Evolutionary conservation across 1,140 invertebrate genomes (phyloP).

Genomic region (Hyposmocoma kahamanoa): DNA sequence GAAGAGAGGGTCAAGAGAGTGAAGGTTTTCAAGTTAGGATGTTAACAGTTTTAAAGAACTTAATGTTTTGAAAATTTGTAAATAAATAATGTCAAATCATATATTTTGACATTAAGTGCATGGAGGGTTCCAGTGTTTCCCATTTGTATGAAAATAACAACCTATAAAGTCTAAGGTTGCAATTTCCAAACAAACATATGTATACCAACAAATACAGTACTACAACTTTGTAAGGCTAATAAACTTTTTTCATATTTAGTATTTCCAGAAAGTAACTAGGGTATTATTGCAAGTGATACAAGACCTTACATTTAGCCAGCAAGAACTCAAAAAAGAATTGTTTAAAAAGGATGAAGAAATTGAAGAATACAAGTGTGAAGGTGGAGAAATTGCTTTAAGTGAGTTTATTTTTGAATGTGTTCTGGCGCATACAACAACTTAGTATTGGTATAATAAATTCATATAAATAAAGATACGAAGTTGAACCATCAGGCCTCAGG

Average conservation of each 20-base stretch:
- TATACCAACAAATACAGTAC: no score
- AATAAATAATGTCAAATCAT: no score
- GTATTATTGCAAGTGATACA: constrained; percentile 33
- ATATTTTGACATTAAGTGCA: no score
- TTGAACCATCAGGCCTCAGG: no score
- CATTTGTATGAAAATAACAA: not conserved
- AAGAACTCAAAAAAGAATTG: constrained; percentile 28
- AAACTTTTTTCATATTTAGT: constrained; percentile 27
- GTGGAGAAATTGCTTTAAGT: constrained; percentile 31
- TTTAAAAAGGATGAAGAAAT: constrained; percentile 51
- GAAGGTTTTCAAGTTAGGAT: no score
- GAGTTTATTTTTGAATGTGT: constrained; percentile 15
- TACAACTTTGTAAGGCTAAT: no score
- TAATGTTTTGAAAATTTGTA: no score
- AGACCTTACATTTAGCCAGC: constrained; percentile 40
- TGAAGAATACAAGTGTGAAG: constrained; percentile 39
- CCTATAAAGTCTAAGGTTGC: not conserved
- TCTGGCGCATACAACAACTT: not conserved
- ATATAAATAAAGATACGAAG: no score
- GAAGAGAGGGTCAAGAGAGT: no score
- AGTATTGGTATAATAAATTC: not conserved
- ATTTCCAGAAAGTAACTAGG: constrained; percentile 38
- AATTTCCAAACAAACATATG: no score
- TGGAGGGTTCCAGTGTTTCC: not conserved
- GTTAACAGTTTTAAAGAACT: no score